Evolutionary conservation across 2,797 vertebrate genomes (phyloP).

Genomic region (Artibeus lituratus): DNA sequence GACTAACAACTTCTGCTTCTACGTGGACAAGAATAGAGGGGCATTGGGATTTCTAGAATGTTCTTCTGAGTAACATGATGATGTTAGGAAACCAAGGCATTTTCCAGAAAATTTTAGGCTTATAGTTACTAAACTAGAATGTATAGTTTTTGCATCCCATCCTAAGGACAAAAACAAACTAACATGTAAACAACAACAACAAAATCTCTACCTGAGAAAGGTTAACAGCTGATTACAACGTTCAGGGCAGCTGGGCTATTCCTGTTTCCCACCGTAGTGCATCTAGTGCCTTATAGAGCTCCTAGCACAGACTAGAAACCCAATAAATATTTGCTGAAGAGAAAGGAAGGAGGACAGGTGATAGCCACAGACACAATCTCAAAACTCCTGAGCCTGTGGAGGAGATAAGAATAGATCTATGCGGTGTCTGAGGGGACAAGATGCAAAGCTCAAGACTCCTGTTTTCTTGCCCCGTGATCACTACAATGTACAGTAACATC

Average conservation of each 20-base stretch:
- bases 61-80: neutral
- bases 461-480: neutral
- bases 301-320: neutral
- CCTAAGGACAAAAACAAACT: neutral
- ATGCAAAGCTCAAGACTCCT: neutral
- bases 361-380: neutral
- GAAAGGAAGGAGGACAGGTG: neutral
- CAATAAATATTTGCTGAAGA: neutral
- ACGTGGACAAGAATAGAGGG: neutral
- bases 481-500: neutral
- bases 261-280: neutral
- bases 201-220: neutral
- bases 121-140: neutral
- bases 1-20: neutral
- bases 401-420: neutral
- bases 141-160: neutral
- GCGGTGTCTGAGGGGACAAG: neutral
- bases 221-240: neutral
- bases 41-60: neutral
- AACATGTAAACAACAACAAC: neutral
- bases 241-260: neutral
- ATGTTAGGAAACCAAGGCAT: neutral
- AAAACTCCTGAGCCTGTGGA: neutral
- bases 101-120: neutral
- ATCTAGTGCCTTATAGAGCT: neutral